These are phyloP conservation scores for Hyalella azteca DNA, from an alignment of 2,888 invertebrate genomes.

Conservation along the genomic window DNA sequence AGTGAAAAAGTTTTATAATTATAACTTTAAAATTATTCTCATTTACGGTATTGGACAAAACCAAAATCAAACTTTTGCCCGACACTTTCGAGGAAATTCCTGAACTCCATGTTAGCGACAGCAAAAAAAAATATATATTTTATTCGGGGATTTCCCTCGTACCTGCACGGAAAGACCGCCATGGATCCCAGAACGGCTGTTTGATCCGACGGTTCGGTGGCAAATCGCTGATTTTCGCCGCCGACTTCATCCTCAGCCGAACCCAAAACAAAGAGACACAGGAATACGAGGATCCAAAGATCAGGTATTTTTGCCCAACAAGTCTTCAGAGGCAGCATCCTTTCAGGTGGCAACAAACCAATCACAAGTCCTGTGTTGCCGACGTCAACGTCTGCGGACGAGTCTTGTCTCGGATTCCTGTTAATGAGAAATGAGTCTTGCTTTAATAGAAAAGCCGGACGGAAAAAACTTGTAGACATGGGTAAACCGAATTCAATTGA, in stretches of 20 bases:
- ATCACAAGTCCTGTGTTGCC: neutral
- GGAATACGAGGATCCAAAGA: slow-evolving; percentile 20
- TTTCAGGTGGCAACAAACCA: slow-evolving; percentile 15
- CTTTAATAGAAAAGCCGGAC: no score
- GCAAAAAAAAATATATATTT: neutral
- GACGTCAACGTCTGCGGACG: neutral
- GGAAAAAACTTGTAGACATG: no score
- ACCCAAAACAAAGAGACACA: slow-evolving; percentile 27
- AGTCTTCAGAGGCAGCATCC: neutral
- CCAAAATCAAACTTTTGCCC: no score
- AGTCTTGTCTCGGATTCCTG: neutral
- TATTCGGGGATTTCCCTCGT: neutral
- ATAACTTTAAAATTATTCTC: no score
- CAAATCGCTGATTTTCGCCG: slow-evolving; percentile 36
- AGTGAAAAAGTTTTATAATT: no score
- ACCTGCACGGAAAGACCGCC: slow-evolving; percentile 76
- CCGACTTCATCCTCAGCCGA: slow-evolving; percentile 8
- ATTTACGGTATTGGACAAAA: no score
- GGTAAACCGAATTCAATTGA: no score
- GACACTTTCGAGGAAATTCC: neutral
- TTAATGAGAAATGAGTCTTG: no score
- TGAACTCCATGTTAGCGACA: neutral
- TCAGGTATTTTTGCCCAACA: slow-evolving; percentile 5
- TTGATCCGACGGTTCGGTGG: slow-evolving; percentile 41
- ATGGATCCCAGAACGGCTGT: slow-evolving; percentile 43